phyloP scores from a whole-genome alignment of 1,140 invertebrate species.

The Artemia franciscana region DNA sequence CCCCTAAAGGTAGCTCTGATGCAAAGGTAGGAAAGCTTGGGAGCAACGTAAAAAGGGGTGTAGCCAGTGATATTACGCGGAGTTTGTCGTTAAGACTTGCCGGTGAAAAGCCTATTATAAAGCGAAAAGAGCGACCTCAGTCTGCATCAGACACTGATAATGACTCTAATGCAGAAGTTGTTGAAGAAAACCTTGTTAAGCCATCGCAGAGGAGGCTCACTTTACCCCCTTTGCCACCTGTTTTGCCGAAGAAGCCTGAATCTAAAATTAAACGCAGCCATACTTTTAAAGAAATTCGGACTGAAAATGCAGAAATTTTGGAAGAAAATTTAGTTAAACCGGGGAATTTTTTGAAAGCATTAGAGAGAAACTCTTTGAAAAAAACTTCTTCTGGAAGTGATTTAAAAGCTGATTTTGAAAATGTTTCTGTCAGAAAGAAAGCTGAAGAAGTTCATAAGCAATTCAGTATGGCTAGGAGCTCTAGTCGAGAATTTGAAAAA shows the following conservation, averaged over 20 bases:
- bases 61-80: not conserved
- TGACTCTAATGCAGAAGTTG: not conserved
- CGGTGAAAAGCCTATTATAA: not conserved
- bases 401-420: not conserved
- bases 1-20: not conserved
- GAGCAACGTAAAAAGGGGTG: not conserved
- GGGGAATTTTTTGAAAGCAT: not conserved
- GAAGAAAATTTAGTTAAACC: not conserved
- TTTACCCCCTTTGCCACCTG: not conserved
- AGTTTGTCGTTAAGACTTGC: not conserved
- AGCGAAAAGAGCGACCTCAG: not conserved
- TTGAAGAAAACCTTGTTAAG: not conserved
- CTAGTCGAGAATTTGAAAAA: not conserved
- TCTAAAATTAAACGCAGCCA: not conserved
- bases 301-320: not conserved
- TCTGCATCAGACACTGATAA: not conserved
- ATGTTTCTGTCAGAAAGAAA: not conserved
- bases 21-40: not conserved
- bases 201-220: not conserved
- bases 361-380: not conserved
- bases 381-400: not conserved
- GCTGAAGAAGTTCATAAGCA: not conserved
- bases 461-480: not conserved
- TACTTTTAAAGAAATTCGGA: not conserved
- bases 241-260: not conserved